Base-by-base conservation (phyloP, 2,113 vertebrate genomes). In the Pseudorhombus dupliciocellatus region DNA sequence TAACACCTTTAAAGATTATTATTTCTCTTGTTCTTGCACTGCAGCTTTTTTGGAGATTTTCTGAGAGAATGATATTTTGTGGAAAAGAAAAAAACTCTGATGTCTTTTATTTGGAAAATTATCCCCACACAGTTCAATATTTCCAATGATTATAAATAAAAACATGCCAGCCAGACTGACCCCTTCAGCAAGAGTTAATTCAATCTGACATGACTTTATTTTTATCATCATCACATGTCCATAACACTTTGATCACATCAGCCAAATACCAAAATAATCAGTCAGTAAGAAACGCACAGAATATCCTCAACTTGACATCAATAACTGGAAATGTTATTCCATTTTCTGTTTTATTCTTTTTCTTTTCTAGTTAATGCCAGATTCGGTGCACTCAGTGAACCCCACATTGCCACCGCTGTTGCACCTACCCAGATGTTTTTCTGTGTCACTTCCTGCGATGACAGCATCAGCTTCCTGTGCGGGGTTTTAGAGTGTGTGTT, bases 401-500 rank as follows among this genome's bases (percentile, higher is more conserved):
- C 44, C 20, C 44, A 48, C 15, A n/a, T 48, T n/a, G 46, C 8
- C 18, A 20, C 46, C 16, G 3, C 25, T 76, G 26, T 37, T 57
- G 58, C 42, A 12, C 66, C 65, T 21, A 30, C 40, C 69, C 87
- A 90, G 87, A 79, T 92, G 84, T 80, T 71, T 87, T 75, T 75
- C 65, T 70, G 31, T 75, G 69, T 63, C 61, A 58, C 72, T 88
- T 86, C 87, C 84, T 81, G 77, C 24, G 4, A 31, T 63, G 70
- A 80, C 67, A 84, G 73, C 82, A 70, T 75, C 59, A 22, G 66
- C 76, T 89, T 90, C 81, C 87, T 79, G 56, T 61, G 79, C 24
- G 0, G 42, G 7, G 42, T 63, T 83, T 57, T 59, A 74, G 57
- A 50, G 68, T 83, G 65, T 73, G 63, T 78, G 77, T 70, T 67